Conservation (phyloP, 1,140 invertebrate species). For the Scaptomyza montana region DNA sequence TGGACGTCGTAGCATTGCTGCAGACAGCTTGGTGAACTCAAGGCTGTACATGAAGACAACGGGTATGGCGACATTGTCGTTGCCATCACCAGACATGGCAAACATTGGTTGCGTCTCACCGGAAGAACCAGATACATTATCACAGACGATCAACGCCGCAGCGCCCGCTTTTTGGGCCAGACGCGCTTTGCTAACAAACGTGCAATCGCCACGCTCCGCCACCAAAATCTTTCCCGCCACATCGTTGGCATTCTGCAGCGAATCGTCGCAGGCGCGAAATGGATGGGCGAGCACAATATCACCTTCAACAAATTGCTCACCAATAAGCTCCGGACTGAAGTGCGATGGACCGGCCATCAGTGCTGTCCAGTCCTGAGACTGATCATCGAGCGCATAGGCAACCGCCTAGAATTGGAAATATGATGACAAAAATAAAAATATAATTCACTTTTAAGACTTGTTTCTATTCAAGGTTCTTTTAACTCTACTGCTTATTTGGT, state of each 20-base stretch:
- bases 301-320: slow-evolving; percentile 86
- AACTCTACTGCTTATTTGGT: neutral
- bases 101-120: slow-evolving; percentile 92
- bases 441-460: no score
- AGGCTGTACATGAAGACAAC: slow-evolving; percentile 95
- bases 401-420: slow-evolving; percentile 82
- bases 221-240: slow-evolving; percentile 92
- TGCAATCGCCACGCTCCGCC: slow-evolving; percentile 95
- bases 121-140: slow-evolving; percentile 91
- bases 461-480: no score
- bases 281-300: slow-evolving; percentile 88
- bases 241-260: slow-evolving; percentile 85
- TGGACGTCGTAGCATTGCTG: slow-evolving; percentile 48
- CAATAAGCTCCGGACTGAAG: slow-evolving; percentile 92
- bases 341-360: slow-evolving; percentile 94
- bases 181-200: slow-evolving; percentile 97
- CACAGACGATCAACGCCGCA: slow-evolving; percentile 91
- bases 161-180: slow-evolving; percentile 93
- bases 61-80: slow-evolving; percentile 94
- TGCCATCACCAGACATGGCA: slow-evolving; percentile 97
- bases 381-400: slow-evolving; percentile 84
- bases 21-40: slow-evolving; percentile 85
- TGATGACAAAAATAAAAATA: neutral
- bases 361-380: slow-evolving; percentile 77
- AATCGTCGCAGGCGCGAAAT: slow-evolving; percentile 86